Base-by-base conservation (phyloP, 2,888 invertebrate species). In the Leptinotarsa peninsularis region DNA sequence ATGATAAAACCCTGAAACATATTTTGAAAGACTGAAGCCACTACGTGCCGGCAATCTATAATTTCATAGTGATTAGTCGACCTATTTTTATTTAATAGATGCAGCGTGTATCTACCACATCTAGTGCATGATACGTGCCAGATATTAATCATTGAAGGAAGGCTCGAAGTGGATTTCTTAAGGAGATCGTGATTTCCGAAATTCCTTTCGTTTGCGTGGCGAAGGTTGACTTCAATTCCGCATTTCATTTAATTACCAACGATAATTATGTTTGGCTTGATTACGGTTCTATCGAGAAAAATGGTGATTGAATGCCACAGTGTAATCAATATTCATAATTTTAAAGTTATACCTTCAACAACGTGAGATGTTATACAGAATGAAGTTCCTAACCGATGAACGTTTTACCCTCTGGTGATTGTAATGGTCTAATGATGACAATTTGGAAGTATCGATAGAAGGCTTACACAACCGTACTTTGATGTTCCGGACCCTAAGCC, bases 41-140 rank as follows among this genome's bases (percentile, higher is more conserved):
- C 78, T 82, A 83, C 83, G 83, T 83, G 83, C 77, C 79, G 78
- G 83, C 81, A 82, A 82, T 83, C 80, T 81, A 81, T 83, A 83
- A 82, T 82, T 82, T 77, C 73, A 78, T 78, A 80, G 81, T 82
- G 83, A 83, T 83, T 83, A 83, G 80, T 79, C 74, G 71, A 81
- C 78, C 78, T 76, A 76, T 81, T 78, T 82, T 81, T 83, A 63
- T 63, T 27, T 43, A 18, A 63, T 63, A 43, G 33, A 63, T 81
- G 81, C 75, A 78, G 79, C 75, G 76, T 78, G 80, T 60, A 67
- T 75, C 75, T 82, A 81, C 80, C 79, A 80, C 79, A 79, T 79
- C 76, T 75, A 77, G 63, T 76, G 75, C 76, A 77, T 72, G 54
- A 79, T 80, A 79, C 80, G 80, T 81, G 81, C 81, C 79, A 76